These are phyloP conservation scores for Pyrocephalus nanus DNA, from an alignment of 2,797 vertebrate genomes.

Conservation along the genomic window DNA sequence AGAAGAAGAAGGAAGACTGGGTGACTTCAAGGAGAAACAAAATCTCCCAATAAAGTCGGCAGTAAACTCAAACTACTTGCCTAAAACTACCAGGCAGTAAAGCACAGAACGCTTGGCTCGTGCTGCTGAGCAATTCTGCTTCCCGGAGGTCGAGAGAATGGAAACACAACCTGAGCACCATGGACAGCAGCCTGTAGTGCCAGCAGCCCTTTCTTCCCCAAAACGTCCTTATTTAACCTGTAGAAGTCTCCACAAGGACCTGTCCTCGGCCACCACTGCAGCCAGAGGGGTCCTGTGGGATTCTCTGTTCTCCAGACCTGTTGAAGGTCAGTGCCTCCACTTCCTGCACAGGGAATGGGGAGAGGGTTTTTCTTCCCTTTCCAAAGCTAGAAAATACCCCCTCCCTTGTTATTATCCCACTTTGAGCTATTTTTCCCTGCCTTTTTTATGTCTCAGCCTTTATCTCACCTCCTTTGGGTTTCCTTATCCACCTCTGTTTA, in stretches of 20 bases:
- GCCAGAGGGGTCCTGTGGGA: background rate
- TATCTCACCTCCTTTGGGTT: background rate
- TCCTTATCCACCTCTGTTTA: background rate
- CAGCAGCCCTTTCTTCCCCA: too few species aligned
- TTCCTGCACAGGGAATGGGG: accelerated
- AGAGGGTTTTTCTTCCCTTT: background rate
- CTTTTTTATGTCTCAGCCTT: background rate
- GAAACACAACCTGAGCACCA: background rate
- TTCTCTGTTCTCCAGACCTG: background rate
- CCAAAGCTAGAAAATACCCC: background rate
- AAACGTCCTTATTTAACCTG: too few species aligned
- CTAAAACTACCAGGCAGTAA: background rate
- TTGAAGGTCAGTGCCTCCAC: background rate
- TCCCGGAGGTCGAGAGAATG: accelerated
- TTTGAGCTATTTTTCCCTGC: accelerated
- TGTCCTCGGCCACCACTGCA: too few species aligned
- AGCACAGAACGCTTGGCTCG: accelerated
- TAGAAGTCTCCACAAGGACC: too few species aligned
- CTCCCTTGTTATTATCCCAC: accelerated
- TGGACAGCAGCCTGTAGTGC: background rate
- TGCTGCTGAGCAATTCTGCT: background rate
- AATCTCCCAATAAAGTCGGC: background rate
- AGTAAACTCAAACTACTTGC: background rate
- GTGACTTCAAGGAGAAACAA: conserved; percentile 23
- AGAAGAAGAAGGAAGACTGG: background rate